Evolutionary conservation across 2,113 vertebrate species (phyloP), one percentile per base, ranked within the genome.

Genomic region (Conger conger): DNA sequence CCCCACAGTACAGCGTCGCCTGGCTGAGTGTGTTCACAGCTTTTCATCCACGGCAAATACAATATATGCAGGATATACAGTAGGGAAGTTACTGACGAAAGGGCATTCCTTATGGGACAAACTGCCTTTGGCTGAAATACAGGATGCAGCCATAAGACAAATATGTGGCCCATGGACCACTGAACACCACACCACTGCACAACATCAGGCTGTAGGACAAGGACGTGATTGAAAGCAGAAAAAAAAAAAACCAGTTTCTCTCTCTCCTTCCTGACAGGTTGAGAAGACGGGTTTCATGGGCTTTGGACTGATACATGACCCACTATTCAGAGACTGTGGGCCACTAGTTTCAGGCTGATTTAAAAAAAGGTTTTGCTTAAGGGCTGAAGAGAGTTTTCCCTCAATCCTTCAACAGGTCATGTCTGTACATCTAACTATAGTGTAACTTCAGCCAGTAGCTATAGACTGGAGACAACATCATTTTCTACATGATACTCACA

Each of bases 401-500:
- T 63, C 57, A 27, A 27, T 63, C 57, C 23, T 63, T 2, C 23
- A 63, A 50, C 45, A 50, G 18, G 5, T 33, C n/a, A 13, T 73
- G n/a, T 73, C 68, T 11, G 68, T 73, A 73, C 68, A 73, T 73
- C 68, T 33, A 33, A n/a, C 68, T 73, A 63, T 23, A 63, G 45
- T 50, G 15, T 50, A 1, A 50, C 45, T 50, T 50, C n/a, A n/a
- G 57, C 3, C 18, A 63, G 57, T 63, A 27, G 18, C 68, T 27
- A 63, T 27, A 63, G 23, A 63, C 57, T 27, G 23, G 57, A 60
- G 57, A 79, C 37, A 84, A 80, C 81, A 82, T 27, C 68, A 33
- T 73, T 33, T 57, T 73, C 86, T 76, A 88, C 20, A 53, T 4
- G 38, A 76, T 20, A 68, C 40, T 81, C 77, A 85, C 18, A 83